Base-by-base conservation (phyloP, 2,113 vertebrate species). In the Upupa epops region DNA sequence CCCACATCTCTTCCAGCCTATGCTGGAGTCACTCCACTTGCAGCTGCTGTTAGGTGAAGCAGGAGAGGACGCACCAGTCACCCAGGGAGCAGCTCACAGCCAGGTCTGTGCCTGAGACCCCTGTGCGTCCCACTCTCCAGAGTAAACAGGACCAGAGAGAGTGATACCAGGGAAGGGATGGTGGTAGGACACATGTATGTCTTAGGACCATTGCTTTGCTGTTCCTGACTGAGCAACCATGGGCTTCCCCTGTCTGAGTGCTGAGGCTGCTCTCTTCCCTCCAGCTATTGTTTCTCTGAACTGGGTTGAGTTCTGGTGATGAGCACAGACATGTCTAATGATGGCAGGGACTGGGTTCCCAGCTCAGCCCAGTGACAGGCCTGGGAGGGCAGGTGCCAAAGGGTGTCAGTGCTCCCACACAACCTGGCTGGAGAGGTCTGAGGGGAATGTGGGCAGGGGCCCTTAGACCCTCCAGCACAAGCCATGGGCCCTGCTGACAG, bases 1-100 rank as follows among this genome's bases (percentile, higher is more conserved):
- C 8, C 10, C 40, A n/a, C 2, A 0, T 32, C 32, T 21, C 18
- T 15, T 6, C 46, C 7, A 73, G 45, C 22, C 51, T 2, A 0
- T 11, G 40, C 70, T 64, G 51, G 64, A 76, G 36, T 51, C 51
- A 52, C n/a, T 22, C 45, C n/a, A 58, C 22, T n/a, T 37, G 36
- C 51, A 58, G 42, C 51, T 42, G n/a, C 65, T 19, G 19, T 17
- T 2, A 1, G 17, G 42, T 51, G 51, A 58, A 89, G 29, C n/a
- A 40, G 46, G 24, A 58, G 49, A 54, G 17, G 68, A 16, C 11
- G 48, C 32, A 26, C 20, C 32, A 34, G 32, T 28, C 46, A 29
- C 24, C 19, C 29, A 34, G 28, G 19, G 28, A 42, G n/a, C 0
- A 2, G 36, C 19, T 15, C 21, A 19, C 32, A 65, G 66, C 37